These are phyloP conservation scores for Chrysomallon squamiferum DNA, from an alignment of 1,140 invertebrate genomes.

Conservation along the genomic window DNA sequence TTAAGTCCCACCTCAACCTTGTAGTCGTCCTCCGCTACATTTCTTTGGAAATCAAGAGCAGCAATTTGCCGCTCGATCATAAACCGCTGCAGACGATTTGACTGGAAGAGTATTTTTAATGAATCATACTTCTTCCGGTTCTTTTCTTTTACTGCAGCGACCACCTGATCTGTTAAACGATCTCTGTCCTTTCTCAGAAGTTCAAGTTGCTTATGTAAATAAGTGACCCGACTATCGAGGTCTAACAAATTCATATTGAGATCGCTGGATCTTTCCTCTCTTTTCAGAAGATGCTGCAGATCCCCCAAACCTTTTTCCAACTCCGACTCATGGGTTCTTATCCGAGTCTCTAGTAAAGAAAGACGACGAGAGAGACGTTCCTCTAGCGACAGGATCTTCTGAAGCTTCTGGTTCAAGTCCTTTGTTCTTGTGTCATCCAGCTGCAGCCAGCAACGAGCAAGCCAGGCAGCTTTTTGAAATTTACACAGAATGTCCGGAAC, in stretches of 20 bases:
- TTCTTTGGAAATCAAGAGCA: constrained; percentile 35
- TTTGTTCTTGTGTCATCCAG: constrained; percentile 47
- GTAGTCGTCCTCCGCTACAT: constrained; percentile 38
- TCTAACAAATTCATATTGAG: constrained; percentile 35
- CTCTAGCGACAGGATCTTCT: constrained; percentile 35
- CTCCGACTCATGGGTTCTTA: constrained; percentile 32
- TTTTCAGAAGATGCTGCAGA: constrained; percentile 39
- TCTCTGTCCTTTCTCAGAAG: constrained; percentile 36
- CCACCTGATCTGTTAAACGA: constrained; percentile 26
- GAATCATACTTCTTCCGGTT: constrained; percentile 28
- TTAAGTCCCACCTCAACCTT: constrained; percentile 44
- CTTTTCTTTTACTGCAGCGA: constrained; percentile 25
- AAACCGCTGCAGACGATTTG: constrained; percentile 47
- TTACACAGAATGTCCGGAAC: constrained; percentile 53
- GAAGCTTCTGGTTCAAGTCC: constrained; percentile 43
- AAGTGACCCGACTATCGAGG: constrained; percentile 21
- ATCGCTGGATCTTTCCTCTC: constrained; percentile 42
- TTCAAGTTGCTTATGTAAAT: constrained; percentile 23
- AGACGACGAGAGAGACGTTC: constrained; percentile 34
- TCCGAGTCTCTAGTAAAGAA: constrained; percentile 33
- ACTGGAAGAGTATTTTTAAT: constrained; percentile 39
- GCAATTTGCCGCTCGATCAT: constrained; percentile 41
- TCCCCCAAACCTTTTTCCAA: constrained; percentile 37
- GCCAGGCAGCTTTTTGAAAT: constrained; percentile 43
- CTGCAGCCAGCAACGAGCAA: constrained; percentile 45